Percentiles rank a stretch among this genome's conserved stretches.
Conservation (phyloP, 2,888 invertebrate genomes). For the Cotesia congregata region DNA sequence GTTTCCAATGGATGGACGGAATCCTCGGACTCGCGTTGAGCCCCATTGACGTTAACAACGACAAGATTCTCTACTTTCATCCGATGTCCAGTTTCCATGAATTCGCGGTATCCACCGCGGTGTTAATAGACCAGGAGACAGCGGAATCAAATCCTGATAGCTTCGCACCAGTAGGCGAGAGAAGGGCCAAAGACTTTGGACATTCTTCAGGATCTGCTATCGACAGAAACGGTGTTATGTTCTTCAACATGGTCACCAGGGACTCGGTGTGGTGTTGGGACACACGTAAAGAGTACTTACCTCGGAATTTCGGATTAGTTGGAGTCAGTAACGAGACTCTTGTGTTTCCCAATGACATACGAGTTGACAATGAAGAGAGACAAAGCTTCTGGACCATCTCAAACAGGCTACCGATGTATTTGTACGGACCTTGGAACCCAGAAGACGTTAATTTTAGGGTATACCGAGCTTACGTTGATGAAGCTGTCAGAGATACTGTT, state of each 20-base stretch:
- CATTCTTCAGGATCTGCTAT: slow-evolving; percentile 84
- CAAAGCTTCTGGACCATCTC: slow-evolving; percentile 85
- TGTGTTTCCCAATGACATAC: slow-evolving; percentile 86
- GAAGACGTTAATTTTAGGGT: slow-evolving; percentile 82
- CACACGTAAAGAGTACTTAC: slow-evolving; percentile 78
- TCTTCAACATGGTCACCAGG: slow-evolving; percentile 82
- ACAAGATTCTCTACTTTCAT: slow-evolving; percentile 82
- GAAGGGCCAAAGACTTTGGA: slow-evolving; percentile 71
- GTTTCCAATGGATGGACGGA: slow-evolving; percentile 88
- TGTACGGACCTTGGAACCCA: slow-evolving; percentile 76
- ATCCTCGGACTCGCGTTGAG: slow-evolving; percentile 82
- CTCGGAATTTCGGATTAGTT: slow-evolving; percentile 76
- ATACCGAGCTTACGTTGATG: slow-evolving; percentile 76
- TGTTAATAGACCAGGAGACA: slow-evolving; percentile 75
- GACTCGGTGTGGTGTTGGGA: slow-evolving; percentile 88
- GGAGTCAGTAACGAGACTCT: slow-evolving; percentile 77
- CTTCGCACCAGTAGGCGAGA: slow-evolving; percentile 65
- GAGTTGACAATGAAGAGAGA: slow-evolving; percentile 78
- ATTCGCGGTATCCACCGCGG: slow-evolving; percentile 79
- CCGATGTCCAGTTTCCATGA: slow-evolving; percentile 87
- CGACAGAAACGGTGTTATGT: slow-evolving; percentile 81
- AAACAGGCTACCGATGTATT: slow-evolving; percentile 81
- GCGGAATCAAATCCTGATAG: slow-evolving; percentile 60
- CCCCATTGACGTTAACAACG: slow-evolving; percentile 72
- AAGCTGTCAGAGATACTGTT: slow-evolving; percentile 77